A percentile compares a stretch with the other conserved stretches of the same genome.
phyloP scores from a whole-genome alignment of 1,140 invertebrate genomes.

The Neodiprion lecontei region DNA sequence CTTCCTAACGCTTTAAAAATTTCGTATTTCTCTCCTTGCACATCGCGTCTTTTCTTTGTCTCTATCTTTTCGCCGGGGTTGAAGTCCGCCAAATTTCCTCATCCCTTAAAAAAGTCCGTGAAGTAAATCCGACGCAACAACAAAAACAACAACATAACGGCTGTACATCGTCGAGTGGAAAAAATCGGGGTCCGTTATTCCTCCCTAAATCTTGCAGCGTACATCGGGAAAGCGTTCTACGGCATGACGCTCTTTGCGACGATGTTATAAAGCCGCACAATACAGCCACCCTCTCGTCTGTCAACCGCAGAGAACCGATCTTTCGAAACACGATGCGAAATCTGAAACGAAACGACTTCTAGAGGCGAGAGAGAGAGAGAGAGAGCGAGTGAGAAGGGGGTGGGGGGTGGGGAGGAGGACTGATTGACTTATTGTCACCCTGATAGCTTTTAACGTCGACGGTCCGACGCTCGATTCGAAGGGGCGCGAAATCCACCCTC shows the following conservation, averaged over 20 bases:
- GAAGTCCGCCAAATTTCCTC: background rate
- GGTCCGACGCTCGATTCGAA: background rate
- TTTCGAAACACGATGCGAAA: background rate
- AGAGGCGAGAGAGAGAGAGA: background rate
- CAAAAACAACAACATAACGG: no score
- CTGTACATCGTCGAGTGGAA: no score
- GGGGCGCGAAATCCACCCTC: background rate
- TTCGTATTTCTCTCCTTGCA: background rate
- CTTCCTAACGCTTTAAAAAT: no score
- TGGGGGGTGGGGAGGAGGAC: background rate
- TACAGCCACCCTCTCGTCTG: background rate
- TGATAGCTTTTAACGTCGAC: slow-evolving; percentile 1
- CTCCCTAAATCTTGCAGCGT: no score
- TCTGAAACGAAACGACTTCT: background rate
- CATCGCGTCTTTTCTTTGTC: slow-evolving; percentile 11
- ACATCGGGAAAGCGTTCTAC: no score
- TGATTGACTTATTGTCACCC: slow-evolving; percentile 2
- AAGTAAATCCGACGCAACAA: no score
- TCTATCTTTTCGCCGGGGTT: slow-evolving; percentile 9
- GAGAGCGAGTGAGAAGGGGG: background rate
- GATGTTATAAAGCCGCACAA: background rate
- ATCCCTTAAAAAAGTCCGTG: no score
- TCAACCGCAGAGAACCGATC: background rate
- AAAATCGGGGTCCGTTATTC: no score
- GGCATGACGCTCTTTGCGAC: background rate